These are phyloP conservation scores for Pinctada fucata DNA, from an alignment of 2,888 invertebrate genomes.

Conservation along the genomic window DNA sequence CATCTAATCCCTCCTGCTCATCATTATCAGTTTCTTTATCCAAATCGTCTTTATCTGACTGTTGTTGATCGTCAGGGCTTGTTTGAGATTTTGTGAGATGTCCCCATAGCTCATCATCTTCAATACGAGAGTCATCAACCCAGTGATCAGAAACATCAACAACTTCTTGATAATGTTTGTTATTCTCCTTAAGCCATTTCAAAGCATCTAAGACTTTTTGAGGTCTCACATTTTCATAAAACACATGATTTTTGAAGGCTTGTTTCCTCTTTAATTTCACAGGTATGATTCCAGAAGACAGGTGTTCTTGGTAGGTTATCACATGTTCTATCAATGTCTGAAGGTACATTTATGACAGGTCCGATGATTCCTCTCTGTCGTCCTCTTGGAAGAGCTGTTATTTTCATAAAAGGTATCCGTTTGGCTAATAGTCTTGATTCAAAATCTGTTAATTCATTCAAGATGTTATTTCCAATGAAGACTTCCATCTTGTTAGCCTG, in stretches of 20 bases:
- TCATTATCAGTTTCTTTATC: no score
- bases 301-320: no score
- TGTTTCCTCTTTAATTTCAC: constrained; percentile 36
- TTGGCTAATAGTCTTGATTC: constrained; percentile 27
- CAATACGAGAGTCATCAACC: no score
- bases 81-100: no score
- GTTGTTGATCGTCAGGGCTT: no score
- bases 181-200: constrained; percentile 22
- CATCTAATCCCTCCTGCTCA: no score
- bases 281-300: no score
- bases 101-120: no score
- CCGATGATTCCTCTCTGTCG: constrained; percentile 32
- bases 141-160: no score
- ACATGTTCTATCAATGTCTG: no score
- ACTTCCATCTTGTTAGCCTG: constrained; percentile 25
- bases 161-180: constrained; percentile 33
- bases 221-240: constrained; percentile 32
- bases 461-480: neutral
- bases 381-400: constrained; percentile 29
- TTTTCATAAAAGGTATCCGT: constrained; percentile 42
- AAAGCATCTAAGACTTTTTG: constrained; percentile 27
- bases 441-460: constrained; percentile 28
- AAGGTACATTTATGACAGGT: constrained; percentile 36
- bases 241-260: constrained; percentile 30
- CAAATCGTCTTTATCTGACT: no score